A percentile compares a stretch with the other conserved stretches of the same genome.
Evolutionary conservation across 2,797 vertebrate genomes (phyloP).

Genomic region (Gastrophryne carolinensis): DNA sequence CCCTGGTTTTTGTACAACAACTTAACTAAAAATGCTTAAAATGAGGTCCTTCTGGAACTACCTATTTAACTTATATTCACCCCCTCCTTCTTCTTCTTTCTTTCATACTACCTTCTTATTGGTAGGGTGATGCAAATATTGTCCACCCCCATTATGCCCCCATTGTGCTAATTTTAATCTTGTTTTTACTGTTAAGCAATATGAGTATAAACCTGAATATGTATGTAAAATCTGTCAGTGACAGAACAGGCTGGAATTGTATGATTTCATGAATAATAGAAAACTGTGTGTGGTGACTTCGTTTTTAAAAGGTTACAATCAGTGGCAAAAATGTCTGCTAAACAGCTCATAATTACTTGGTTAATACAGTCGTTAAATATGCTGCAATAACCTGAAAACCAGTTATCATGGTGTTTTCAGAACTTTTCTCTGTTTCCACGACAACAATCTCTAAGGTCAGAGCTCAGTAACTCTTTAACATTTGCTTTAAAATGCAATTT

Average conservation of each 20-base stretch:
- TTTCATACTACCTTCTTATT: too few species aligned
- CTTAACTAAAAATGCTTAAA: too few species aligned
- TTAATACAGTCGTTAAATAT: slow-evolving; percentile 50
- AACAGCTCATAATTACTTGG: slow-evolving; percentile 47
- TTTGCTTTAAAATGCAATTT: slow-evolving; percentile 41
- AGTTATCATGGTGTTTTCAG: slow-evolving; percentile 48
- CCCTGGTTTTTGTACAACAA: too few species aligned
- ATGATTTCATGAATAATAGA: not conserved
- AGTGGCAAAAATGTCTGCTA: slow-evolving; percentile 20
- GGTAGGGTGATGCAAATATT: too few species aligned
- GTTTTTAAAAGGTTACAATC: slow-evolving; percentile 28
- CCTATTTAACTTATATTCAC: too few species aligned
- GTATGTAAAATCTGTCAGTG: not conserved
- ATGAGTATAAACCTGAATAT: too few species aligned
- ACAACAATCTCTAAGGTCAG: slow-evolving; percentile 49
- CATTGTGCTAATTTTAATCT: too few species aligned
- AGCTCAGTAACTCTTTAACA: slow-evolving; percentile 45
- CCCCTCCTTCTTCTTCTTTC: too few species aligned
- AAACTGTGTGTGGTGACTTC: not conserved
- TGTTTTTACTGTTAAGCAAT: too few species aligned
- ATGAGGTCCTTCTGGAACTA: too few species aligned
- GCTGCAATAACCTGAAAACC: slow-evolving; percentile 50
- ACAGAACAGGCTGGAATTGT: not conserved
- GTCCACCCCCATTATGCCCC: too few species aligned
- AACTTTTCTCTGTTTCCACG: slow-evolving; percentile 50